Evolutionary conservation across 1,140 invertebrate genomes (phyloP).

Genomic region (Sinella curviseta): DNA sequence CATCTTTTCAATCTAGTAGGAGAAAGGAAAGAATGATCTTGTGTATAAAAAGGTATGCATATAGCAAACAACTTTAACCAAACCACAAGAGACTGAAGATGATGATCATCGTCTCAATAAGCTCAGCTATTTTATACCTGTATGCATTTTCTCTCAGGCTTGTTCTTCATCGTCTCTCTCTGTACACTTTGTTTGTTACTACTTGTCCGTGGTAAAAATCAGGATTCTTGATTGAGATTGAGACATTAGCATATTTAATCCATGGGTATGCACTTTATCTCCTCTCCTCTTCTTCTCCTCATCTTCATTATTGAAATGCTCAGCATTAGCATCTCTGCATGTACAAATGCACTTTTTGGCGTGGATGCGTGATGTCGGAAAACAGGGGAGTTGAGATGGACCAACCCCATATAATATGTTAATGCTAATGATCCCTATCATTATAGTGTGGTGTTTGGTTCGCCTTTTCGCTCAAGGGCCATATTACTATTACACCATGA

Average conservation of each 20-base stretch:
- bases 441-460: neutral
- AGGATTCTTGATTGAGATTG: slow-evolving; percentile 35
- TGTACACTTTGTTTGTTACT: neutral
- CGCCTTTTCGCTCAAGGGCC: neutral
- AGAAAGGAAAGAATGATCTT: neutral
- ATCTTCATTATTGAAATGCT: too few relatives aligned
- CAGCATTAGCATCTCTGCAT: neutral
- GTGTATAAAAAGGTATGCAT: neutral
- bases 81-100: neutral
- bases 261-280: too few relatives aligned
- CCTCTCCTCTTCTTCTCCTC: too few relatives aligned
- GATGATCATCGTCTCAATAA: neutral
- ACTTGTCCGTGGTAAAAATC: slow-evolving; percentile 22
- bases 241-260: slow-evolving; percentile 29
- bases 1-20: neutral
- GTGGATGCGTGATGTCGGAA: neutral
- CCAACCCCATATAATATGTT: neutral
- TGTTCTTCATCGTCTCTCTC: neutral
- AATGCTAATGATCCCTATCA: slow-evolving; percentile 13
- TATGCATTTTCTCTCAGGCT: neutral
- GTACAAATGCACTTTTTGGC: neutral
- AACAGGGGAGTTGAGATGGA: neutral
- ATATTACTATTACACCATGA: neutral
- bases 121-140: neutral
- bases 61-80: neutral